These are phyloP conservation scores for Plectropomus leopardus DNA, from an alignment of 2,113 vertebrate genomes.

Conservation along the genomic window DNA sequence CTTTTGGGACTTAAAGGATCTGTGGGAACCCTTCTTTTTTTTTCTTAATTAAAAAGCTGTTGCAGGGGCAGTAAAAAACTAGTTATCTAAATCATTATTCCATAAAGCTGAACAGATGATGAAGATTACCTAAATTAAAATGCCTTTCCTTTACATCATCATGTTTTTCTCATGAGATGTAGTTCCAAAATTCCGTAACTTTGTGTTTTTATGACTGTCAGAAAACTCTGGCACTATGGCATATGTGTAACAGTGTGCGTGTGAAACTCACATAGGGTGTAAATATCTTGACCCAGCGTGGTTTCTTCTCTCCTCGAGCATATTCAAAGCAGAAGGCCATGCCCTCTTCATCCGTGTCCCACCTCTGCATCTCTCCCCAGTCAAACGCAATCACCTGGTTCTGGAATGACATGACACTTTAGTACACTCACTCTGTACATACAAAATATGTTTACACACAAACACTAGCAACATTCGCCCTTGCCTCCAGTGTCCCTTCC, in stretches of 20 bases:
- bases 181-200: too few relatives aligned
- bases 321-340: constrained; percentile 99
- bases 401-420: constrained; percentile 74
- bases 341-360: constrained; percentile 97
- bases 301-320: constrained; percentile 94
- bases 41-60: too few relatives aligned
- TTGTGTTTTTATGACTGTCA: background rate
- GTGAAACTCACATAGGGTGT: constrained; percentile 90
- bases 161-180: too few relatives aligned
- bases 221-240: background rate
- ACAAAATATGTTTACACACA: background rate
- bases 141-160: too few relatives aligned
- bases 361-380: constrained; percentile 97
- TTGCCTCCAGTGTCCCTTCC: constrained; percentile 90
- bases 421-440: background rate
- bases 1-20: too few relatives aligned
- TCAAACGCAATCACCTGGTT: constrained; percentile 97
- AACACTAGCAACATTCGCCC: constrained; percentile 66
- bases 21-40: too few relatives aligned
- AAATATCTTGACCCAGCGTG: constrained; percentile 93
- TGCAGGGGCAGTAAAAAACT: too few relatives aligned
- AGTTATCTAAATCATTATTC: too few relatives aligned
- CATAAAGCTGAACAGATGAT: too few relatives aligned
- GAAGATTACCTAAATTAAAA: too few relatives aligned
- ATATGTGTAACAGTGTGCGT: background rate